Evolutionary conservation across 1,140 invertebrate species (phyloP), one percentile per base, ranked within the genome.

Genomic region (Drosophila arizonae): DNA sequence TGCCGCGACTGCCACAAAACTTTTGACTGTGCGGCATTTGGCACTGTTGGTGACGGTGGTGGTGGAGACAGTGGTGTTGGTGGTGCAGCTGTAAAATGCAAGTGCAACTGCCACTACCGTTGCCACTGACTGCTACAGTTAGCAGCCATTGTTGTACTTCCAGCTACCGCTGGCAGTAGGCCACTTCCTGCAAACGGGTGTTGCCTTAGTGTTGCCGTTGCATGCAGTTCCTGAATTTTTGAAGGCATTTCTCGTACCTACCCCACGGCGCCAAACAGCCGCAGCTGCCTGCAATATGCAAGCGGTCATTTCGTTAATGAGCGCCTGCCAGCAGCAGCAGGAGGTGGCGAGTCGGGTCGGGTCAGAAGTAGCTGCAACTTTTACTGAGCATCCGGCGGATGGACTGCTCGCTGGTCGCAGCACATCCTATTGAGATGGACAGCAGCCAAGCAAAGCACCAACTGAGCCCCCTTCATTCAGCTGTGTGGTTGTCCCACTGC

Each of bases 301-400:
- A 85, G 84, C 80, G 88, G 88, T 88, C 88, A 90, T 90, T 90
- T 90, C 71, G 88, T 87, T 90, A 90, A 90, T 90, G 88, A 90
- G 88, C 72, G 80, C 73, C 52, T 24, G 21, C 21, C 21, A 24
- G 21, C 21, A 24, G 21, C 21, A 24, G 21, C 21, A 24, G 21
- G 8, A n/a, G 65, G 15, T 3, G 21, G 21, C 1, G 21, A 2
- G 21, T 24, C 3, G 15, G 10, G 43, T 17, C 39, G 26, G n/a
- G 62, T 39, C 55, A 52, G 69, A 28, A 58, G 56, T 17, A 64
- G 71, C 63, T 69, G 72, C 79, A 87, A 87, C 84, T 88, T 88
- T 88, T 75, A 72, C 85, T 57, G 70, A 71, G 72, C 84, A 88
- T 88, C 84, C 84, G 84, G 57, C 84, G 84, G 85, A 86, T 77